phyloP scores from a whole-genome alignment of 2,888 invertebrate genomes.

The Spodoptera littoralis region DNA sequence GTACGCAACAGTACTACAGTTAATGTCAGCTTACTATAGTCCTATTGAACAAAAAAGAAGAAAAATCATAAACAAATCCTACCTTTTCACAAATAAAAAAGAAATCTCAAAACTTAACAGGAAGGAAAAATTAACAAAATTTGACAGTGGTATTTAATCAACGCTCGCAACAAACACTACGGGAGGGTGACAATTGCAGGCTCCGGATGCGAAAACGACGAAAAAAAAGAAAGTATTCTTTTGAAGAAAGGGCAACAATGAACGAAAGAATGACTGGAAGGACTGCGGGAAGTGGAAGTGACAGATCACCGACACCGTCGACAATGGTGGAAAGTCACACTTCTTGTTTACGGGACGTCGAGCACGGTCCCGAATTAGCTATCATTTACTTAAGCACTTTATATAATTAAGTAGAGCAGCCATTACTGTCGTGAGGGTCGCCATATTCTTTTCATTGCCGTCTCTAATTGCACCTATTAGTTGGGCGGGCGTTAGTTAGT shows the following conservation, averaged over 20 bases:
- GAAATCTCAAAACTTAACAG: conserved; percentile 59
- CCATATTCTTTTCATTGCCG: conserved; percentile 77
- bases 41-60: no score
- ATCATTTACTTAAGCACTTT: conserved; percentile 88
- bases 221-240: conserved; percentile 81
- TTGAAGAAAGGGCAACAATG: conserved; percentile 86
- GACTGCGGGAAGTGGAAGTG: conserved; percentile 84
- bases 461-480: conserved; percentile 77
- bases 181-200: conserved; percentile 87
- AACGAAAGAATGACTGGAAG: conserved; percentile 80
- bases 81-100: no score
- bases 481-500: conserved; percentile 54
- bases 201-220: conserved; percentile 64
- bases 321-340: conserved; percentile 88
- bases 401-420: conserved; percentile 86
- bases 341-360: conserved; percentile 85
- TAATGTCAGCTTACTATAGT: no score
- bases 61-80: no score
- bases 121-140: conserved; percentile 80
- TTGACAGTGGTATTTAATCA: conserved; percentile 86
- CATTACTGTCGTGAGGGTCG: conserved; percentile 81
- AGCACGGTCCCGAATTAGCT: conserved; percentile 82
- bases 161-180: conserved; percentile 82
- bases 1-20: no score
- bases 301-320: conserved; percentile 79